Conservation (phyloP, 2,888 invertebrate genomes). For the Anaspis maculata region DNA sequence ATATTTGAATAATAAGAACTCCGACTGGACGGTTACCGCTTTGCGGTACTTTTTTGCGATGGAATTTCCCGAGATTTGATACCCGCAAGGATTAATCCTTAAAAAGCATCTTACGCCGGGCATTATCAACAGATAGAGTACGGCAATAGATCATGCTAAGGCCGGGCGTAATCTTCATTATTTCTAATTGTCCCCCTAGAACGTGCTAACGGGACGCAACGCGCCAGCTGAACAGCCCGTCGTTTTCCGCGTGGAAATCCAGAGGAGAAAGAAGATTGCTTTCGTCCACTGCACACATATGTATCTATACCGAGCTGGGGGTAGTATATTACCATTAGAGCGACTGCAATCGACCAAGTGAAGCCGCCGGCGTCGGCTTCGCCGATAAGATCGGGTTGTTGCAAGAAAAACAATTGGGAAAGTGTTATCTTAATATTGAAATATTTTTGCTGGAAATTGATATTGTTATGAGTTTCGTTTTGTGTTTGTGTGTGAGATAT, state of each 20-base stretch:
- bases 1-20: too few species aligned
- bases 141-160: conserved; percentile 35
- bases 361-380: conserved; percentile 18
- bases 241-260: not conserved
- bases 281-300: conserved; percentile 33
- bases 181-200: conserved; percentile 39
- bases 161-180: conserved; percentile 39
- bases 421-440: conserved; percentile 30
- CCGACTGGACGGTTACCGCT: too few species aligned
- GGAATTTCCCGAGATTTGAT: too few species aligned
- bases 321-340: conserved; percentile 41
- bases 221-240: conserved; percentile 16
- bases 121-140: conserved; percentile 24
- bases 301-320: conserved; percentile 34
- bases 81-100: conserved; percentile 13
- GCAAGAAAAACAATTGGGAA: conserved; percentile 11
- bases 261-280: conserved; percentile 6
- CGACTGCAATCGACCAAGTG: conserved; percentile 27
- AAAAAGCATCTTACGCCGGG: too few species aligned
- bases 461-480: conserved; percentile 29
- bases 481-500: conserved; percentile 11
- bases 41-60: too few species aligned
- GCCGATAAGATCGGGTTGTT: conserved; percentile 2
- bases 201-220: conserved; percentile 34
- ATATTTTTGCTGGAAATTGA: conserved; percentile 32